Evolutionary conservation across 53 echinoderm and acorn worm genomes (phyloP).

Genomic region (Arbacia lixula): DNA sequence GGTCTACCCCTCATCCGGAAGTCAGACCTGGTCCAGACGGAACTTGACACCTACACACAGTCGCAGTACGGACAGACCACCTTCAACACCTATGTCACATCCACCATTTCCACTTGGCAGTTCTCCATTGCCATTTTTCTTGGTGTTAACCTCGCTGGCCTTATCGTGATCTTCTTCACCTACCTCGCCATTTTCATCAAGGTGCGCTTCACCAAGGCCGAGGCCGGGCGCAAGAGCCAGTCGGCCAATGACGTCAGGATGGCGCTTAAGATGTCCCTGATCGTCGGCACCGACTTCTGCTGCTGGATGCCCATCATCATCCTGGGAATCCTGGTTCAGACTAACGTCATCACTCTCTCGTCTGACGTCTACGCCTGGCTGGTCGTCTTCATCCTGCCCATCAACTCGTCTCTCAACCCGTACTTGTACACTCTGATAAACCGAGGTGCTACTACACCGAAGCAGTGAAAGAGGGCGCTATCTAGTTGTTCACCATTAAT

Average conservation of each 20-base stretch:
- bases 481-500: too few relatives aligned
- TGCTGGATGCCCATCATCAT: slow-evolving; percentile 80
- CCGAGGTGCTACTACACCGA: too few relatives aligned
- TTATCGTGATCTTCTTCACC: slow-evolving; percentile 41
- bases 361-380: slow-evolving; percentile 30
- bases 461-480: too few relatives aligned
- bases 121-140: slow-evolving; percentile 60
- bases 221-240: slow-evolving; percentile 24
- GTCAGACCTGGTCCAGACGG: not conserved
- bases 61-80: not conserved
- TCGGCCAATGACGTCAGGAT: slow-evolving; percentile 49
- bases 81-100: not conserved
- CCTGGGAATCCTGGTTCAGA: slow-evolving; percentile 64
- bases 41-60: not conserved
- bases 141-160: slow-evolving; percentile 62
- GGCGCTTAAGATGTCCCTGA: slow-evolving; percentile 69
- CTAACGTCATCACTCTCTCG: slow-evolving; percentile 21
- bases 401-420: slow-evolving; percentile 29
- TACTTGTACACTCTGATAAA: slow-evolving; percentile 14
- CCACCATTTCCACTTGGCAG: slow-evolving; percentile 15
- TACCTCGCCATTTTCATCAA: slow-evolving; percentile 59
- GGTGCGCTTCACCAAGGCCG: slow-evolving; percentile 49
- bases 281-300: slow-evolving; percentile 69
- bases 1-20: slow-evolving; percentile 56
- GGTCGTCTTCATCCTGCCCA: slow-evolving; percentile 26